Evolutionary conservation across 2,888 invertebrate species (phyloP).

Genomic region (Lordiphosa fenestrarum): DNA sequence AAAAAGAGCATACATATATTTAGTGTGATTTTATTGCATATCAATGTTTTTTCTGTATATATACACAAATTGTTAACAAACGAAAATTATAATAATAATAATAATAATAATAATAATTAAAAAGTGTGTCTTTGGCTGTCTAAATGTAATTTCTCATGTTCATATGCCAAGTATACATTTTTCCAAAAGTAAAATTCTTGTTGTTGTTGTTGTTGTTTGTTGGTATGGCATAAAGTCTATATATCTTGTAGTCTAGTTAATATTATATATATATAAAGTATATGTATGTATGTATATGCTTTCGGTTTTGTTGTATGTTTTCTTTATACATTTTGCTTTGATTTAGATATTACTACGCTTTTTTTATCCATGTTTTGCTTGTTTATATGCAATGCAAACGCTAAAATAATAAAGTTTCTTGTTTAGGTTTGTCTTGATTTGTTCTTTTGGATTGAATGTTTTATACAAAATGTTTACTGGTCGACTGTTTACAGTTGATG

Average conservation of each 20-base stretch:
- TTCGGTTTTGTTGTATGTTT: constrained; percentile 25
- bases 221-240: constrained; percentile 25
- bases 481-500: too few relatives aligned
- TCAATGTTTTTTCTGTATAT: neutral
- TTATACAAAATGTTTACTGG: constrained; percentile 59
- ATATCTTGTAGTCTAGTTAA: constrained; percentile 11
- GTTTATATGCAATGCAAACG: constrained; percentile 35
- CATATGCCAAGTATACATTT: constrained; percentile 26
- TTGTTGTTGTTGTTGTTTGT: constrained; percentile 22
- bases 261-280: constrained; percentile 11
- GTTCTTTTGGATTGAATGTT: constrained; percentile 31
- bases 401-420: constrained; percentile 33
- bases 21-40: too few relatives aligned
- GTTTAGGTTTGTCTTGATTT: constrained; percentile 21
- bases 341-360: constrained; percentile 75
- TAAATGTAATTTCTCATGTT: constrained; percentile 20
- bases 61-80: constrained; percentile 9
- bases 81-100: constrained; percentile 17
- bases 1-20: too few relatives aligned
- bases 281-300: constrained; percentile 24
- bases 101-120: constrained; percentile 21
- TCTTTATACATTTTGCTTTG: constrained; percentile 60
- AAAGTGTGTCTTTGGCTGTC: constrained; percentile 57
- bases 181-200: constrained; percentile 35
- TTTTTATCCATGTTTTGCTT: constrained; percentile 40